These are phyloP conservation scores for Anomalospiza imberbis DNA, from an alignment of 2,797 vertebrate genomes.

Conservation along the genomic window DNA sequence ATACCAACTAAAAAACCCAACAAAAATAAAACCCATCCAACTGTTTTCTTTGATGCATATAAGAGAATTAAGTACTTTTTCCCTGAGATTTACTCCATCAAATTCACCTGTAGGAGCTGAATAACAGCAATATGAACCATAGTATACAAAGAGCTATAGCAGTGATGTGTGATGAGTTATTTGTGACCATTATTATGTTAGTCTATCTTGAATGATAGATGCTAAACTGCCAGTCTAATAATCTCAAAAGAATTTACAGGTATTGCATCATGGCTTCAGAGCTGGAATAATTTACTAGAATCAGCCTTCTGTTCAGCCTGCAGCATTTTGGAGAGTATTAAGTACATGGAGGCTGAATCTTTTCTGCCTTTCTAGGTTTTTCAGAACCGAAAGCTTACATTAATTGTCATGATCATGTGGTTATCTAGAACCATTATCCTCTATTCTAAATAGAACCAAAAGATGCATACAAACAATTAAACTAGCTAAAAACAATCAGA, in stretches of 20 bases:
- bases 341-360: background rate
- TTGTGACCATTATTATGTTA: background rate
- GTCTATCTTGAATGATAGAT: background rate
- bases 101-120: background rate
- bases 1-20: background rate
- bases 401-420: background rate
- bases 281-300: background rate
- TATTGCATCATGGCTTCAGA: background rate
- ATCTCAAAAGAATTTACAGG: background rate
- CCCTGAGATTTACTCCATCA: background rate
- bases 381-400: background rate
- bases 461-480: background rate
- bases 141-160: background rate
- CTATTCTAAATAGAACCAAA: background rate
- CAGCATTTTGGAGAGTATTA: background rate
- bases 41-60: fast-evolving
- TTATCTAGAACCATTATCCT: background rate
- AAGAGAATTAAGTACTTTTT: background rate
- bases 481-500: background rate
- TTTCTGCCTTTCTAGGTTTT: background rate
- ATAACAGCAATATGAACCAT: background rate
- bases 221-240: background rate
- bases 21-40: background rate
- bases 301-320: background rate
- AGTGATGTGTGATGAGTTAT: background rate